Evolutionary conservation across 2,888 invertebrate genomes (phyloP).

Genomic region (Megastigmus dorsalis): DNA sequence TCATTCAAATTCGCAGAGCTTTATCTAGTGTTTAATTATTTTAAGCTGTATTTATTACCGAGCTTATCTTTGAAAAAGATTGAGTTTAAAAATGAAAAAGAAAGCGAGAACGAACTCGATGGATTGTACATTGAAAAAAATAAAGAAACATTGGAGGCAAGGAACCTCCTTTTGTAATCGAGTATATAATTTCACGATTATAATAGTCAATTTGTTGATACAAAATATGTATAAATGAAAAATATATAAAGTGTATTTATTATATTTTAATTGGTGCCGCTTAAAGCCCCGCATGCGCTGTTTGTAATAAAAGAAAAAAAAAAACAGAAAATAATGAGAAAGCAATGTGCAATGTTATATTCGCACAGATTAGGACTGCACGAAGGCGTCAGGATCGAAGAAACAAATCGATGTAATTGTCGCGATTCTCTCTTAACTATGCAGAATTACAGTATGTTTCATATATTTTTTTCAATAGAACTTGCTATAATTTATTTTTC

Average conservation of each 20-base stretch:
- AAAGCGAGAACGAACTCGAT: conserved; percentile 2
- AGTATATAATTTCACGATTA: conserved; percentile 3
- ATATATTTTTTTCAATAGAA: neutral
- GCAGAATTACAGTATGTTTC: neutral
- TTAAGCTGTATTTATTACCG: conserved; percentile 14
- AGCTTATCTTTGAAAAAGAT: conserved; percentile 11
- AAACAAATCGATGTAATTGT: neutral
- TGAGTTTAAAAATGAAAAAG: neutral
- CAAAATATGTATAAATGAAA: conserved; percentile 21
- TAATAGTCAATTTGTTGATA: conserved; percentile 29
- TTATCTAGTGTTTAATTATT: conserved; percentile 34
- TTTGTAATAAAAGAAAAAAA: conserved; percentile 31
- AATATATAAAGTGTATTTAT: conserved; percentile 39
- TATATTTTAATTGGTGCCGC: conserved; percentile 46
- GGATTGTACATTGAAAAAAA: neutral
- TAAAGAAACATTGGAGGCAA: neutral
- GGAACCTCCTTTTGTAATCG: neutral
- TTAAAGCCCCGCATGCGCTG: conserved; percentile 34
- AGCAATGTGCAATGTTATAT: conserved; percentile 2
- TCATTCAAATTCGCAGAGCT: conserved; percentile 22
- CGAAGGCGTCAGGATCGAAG: neutral
- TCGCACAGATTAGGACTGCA: neutral
- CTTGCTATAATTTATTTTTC: neutral
- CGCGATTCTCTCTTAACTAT: conserved; percentile 6
- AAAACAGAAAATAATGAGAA: too few species aligned